Conservation (phyloP, 1,140 invertebrate species). For the Drosophila rufa region DNA sequence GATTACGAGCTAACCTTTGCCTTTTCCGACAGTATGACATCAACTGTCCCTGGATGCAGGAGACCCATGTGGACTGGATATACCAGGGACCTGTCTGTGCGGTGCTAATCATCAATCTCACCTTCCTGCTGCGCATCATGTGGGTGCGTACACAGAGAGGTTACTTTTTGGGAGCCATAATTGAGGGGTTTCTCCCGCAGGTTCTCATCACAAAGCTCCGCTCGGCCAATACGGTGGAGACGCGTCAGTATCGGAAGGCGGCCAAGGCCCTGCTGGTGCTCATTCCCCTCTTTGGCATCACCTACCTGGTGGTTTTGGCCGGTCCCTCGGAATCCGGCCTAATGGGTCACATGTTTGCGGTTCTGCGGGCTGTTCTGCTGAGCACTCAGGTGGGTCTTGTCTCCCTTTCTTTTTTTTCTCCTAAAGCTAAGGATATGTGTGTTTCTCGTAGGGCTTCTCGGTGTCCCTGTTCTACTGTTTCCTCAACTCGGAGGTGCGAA, state of each 20-base stretch:
- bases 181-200: conserved; percentile 66
- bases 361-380: conserved; percentile 89
- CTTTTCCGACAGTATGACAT: conserved; percentile 61
- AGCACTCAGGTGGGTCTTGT: conserved; percentile 88
- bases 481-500: conserved; percentile 95
- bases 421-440: conserved; percentile 5
- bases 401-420: background rate
- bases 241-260: conserved; percentile 94
- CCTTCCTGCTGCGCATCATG: conserved; percentile 96
- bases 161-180: background rate
- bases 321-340: conserved; percentile 89
- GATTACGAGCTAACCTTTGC: conserved; percentile 10
- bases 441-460: conserved; percentile 88
- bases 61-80: conserved; percentile 92
- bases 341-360: conserved; percentile 88
- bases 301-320: conserved; percentile 92
- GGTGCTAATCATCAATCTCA: conserved; percentile 92
- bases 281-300: conserved; percentile 94
- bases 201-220: conserved; percentile 96
- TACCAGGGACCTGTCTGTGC: conserved; percentile 91
- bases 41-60: conserved; percentile 90
- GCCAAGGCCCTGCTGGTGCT: conserved; percentile 94
- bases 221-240: conserved; percentile 94
- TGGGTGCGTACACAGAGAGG: conserved; percentile 89
- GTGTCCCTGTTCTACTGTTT: conserved; percentile 96